Evolutionary conservation across 2,113 vertebrate genomes (phyloP).

Genomic region (Charadrius vociferus): DNA sequence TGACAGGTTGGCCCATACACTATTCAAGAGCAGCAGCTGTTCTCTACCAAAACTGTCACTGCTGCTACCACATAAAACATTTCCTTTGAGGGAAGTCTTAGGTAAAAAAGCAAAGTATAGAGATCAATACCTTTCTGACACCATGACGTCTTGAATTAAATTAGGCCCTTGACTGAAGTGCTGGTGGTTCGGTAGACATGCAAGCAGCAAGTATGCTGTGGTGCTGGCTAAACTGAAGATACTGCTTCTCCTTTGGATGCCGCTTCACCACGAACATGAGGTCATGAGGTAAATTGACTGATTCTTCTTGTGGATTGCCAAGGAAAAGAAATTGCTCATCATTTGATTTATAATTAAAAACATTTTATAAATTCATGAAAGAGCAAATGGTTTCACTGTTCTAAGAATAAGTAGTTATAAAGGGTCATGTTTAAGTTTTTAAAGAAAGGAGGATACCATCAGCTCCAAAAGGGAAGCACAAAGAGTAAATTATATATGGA

Average conservation of each 20-base stretch:
- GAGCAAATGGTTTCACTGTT: background rate
- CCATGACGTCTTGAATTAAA: background rate
- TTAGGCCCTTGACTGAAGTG: background rate
- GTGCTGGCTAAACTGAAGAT: background rate
- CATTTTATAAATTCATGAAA: conserved; percentile 28
- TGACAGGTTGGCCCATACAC: fast-evolving
- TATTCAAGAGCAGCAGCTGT: background rate
- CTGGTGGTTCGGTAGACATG: background rate
- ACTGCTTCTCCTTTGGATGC: background rate
- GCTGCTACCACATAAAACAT: background rate
- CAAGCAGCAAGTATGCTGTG: background rate
- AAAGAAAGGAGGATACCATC: background rate
- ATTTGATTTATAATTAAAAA: conserved; percentile 35
- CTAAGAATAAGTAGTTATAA: background rate
- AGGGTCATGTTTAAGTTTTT: background rate
- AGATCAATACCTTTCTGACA: background rate
- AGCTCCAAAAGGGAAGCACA: background rate
- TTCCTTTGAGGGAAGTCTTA: background rate
- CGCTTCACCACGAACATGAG: background rate
- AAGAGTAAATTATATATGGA: background rate
- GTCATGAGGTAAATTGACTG: background rate
- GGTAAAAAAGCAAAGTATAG: background rate
- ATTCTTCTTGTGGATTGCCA: background rate
- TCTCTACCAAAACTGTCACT: background rate
- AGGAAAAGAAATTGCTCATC: background rate